Conservation (phyloP, 2,113 vertebrate genomes). For the Colistium nudipinnis region DNA sequence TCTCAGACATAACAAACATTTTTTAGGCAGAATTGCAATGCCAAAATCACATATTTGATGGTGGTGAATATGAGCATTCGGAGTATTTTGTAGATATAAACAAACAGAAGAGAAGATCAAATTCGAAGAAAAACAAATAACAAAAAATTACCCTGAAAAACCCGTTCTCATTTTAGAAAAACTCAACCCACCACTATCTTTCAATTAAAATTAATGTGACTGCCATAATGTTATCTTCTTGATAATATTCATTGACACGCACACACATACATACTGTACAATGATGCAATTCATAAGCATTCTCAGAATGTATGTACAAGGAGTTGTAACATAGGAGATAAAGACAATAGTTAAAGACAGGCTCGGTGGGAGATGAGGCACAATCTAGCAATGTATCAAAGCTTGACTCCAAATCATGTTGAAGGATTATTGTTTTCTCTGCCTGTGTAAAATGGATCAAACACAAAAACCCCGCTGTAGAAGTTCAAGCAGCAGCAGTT, state of each 20-base stretch:
- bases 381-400: constrained; percentile 27
- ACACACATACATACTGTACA: constrained; percentile 41
- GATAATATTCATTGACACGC: constrained; percentile 45
- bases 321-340: constrained; percentile 51
- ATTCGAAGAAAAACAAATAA: not conserved
- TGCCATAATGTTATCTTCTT: constrained; percentile 25
- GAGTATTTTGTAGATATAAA: not conserved
- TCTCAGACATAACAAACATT: not conserved
- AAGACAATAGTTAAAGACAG: constrained; percentile 65
- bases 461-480: too few relatives aligned
- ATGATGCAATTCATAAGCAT: constrained; percentile 55
- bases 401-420: constrained; percentile 9
- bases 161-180: constrained; percentile 11
- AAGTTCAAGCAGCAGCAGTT: not conserved
- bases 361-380: constrained; percentile 81
- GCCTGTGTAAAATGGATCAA: not conserved
- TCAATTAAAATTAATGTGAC: constrained; percentile 21
- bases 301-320: constrained; percentile 51
- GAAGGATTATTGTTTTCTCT: not conserved
- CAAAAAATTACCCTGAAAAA: not conserved
- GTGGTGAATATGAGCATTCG: not conserved
- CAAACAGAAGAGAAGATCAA: not conserved
- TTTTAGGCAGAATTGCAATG: not conserved
- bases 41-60: not conserved
- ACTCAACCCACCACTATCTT: constrained; percentile 26